These are phyloP conservation scores for Dolichopus griseipennis DNA, from an alignment of 2,888 invertebrate species.

Conservation along the genomic window DNA sequence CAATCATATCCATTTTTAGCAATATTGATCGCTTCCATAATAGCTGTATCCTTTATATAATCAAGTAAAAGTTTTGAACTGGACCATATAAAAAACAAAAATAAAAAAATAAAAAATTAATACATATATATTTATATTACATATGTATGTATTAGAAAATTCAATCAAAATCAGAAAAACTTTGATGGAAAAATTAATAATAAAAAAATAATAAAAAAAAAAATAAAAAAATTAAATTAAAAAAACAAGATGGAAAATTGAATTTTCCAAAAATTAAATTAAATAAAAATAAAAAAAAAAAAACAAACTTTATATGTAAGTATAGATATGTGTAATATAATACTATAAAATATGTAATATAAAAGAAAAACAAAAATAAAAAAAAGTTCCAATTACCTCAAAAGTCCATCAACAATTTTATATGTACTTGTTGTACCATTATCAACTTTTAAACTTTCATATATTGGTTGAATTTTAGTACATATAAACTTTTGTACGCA, in stretches of 20 bases:
- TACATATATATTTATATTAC: background rate
- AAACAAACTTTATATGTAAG: no score
- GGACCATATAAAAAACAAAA: constrained; percentile 9
- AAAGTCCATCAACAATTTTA: constrained; percentile 46
- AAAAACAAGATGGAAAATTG: background rate
- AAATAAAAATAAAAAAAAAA: background rate
- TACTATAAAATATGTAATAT: no score
- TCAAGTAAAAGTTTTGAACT: constrained; percentile 39
- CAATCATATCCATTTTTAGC: constrained; percentile 44
- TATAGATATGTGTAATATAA: no score
- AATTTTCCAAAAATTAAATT: background rate
- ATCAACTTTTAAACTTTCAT: constrained; percentile 37
- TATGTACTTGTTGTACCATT: constrained; percentile 40
- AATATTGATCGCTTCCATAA: constrained; percentile 47
- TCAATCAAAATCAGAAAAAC: no score
- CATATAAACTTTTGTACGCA: constrained; percentile 56
- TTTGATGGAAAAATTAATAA: background rate
- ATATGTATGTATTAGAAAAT: no score
- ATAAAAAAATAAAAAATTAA: constrained; percentile 1
- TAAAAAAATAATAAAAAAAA: background rate
- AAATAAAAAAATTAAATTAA: background rate
- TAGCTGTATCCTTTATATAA: constrained; percentile 46
- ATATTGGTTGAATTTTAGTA: constrained; percentile 43
- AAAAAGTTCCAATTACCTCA: constrained; percentile 33
- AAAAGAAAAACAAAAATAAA: no score